Evolutionary conservation across 2,113 vertebrate species (phyloP), one percentile per base, ranked within the genome.

Genomic region (Hemichromis elongatus): DNA sequence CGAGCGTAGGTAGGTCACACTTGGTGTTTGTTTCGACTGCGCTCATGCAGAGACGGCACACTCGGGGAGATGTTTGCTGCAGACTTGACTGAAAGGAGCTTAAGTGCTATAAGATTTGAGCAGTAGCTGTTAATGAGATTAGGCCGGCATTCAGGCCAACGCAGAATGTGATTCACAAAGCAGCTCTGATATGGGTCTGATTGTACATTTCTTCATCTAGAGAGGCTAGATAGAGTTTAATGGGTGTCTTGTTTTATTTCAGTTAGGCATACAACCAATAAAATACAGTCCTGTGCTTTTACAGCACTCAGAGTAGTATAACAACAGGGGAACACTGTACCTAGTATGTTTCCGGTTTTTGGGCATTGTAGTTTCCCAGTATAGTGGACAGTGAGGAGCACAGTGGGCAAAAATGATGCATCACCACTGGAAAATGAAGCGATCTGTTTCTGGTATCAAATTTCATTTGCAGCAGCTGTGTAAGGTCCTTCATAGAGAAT

Each of bases 121-220:
- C 92, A 94, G 90, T 88, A 91, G 85, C 91, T 94, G 90, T 92
- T 94, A 95, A 93, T 95, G 86, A 95, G 93, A 94, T 95, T 94
- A 94, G 87, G 90, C 77, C 83, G 78, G 92, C 88, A 85, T 94
- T 86, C 90, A 94, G 92, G 89, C 92, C 89, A 92, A 87, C 24
- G 50, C 83, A 56, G 79, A 93, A 87, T 86, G 86, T 68, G 88
- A 93, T 92, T 91, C 93, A 90, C 90, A 93, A 92, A 97, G 97
- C 96, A 97, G 96, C 84, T 90, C 96, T 50, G 96, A 96, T 90
- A 96, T 96, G 86, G 42, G 54, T 79, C 26, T 77, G 80, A 66
- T 30, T 26, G 75, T 54, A 53, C 85, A 59, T 47, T 73, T 88
- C 42, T 81, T 83, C 61, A 77, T 63, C 68, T 24, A 24, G 28